A percentile compares a stretch with the other conserved stretches of the same genome.
phyloP scores from a whole-genome alignment of 2,797 vertebrate species.

The Enteromius fasciolatus region DNA sequence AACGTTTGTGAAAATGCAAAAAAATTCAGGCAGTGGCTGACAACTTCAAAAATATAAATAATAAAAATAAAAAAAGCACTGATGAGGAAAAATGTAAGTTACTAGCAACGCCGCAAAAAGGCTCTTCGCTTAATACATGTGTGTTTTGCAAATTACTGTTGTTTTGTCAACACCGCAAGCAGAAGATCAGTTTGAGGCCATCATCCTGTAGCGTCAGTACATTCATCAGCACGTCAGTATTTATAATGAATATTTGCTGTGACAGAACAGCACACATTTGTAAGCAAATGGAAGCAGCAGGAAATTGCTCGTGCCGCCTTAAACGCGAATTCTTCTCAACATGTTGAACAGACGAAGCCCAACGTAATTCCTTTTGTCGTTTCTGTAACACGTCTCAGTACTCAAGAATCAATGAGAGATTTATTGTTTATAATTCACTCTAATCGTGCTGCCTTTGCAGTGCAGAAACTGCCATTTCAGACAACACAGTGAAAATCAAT shows the following conservation, averaged over 20 bases:
- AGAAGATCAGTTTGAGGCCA: not conserved
- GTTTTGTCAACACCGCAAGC: conserved; percentile 5
- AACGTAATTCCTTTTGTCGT: not conserved
- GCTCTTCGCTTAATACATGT: not conserved
- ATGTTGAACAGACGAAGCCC: not conserved
- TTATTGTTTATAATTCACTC: conserved; percentile 11
- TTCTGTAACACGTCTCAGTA: not conserved
- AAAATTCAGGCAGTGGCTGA: not conserved
- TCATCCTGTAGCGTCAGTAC: not conserved
- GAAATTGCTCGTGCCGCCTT: not conserved
- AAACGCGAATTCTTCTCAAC: not conserved
- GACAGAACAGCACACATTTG: not conserved
- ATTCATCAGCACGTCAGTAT: not conserved
- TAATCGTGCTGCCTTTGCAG: conserved; percentile 3
- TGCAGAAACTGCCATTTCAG: conserved; percentile 8
- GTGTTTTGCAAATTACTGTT: too few relatives aligned
- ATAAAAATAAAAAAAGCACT: not conserved
- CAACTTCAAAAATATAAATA: not conserved
- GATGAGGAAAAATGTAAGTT: not conserved
- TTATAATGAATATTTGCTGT: conserved; percentile 5
- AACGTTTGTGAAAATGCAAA: not conserved
- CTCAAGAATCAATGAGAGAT: not conserved
- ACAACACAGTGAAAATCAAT: conserved; percentile 2
- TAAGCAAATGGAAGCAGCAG: not conserved
- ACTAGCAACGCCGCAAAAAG: not conserved